These are phyloP conservation scores for Camponotus fellah DNA, from an alignment of 2,888 invertebrate species.

Conservation along the genomic window DNA sequence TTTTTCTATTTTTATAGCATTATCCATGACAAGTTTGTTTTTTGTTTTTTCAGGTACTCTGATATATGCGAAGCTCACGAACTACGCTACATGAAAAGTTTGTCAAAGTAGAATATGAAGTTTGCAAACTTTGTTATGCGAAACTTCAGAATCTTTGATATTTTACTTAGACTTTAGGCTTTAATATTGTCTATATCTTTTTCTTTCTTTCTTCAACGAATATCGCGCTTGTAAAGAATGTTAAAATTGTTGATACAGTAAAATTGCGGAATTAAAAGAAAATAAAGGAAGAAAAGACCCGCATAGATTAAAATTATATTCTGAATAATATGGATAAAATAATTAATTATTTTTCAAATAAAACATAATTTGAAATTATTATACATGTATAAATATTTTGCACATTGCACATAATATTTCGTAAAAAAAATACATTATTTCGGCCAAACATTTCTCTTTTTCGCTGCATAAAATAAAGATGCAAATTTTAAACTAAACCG, in stretches of 20 bases:
- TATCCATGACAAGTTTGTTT: slow-evolving; percentile 11
- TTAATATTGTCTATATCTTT: not conserved
- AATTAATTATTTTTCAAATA: not conserved
- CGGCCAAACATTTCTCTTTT: not conserved
- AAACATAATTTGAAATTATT: not conserved
- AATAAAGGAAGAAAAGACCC: not conserved
- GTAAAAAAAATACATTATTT: not conserved
- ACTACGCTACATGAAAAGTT: slow-evolving; percentile 14
- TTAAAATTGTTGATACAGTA: not conserved
- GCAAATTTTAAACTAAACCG: not conserved
- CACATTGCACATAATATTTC: not conserved
- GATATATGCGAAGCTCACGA: slow-evolving; percentile 1
- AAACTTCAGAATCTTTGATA: slow-evolving; percentile 33
- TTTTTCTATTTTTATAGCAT: not conserved
- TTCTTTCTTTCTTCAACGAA: not conserved
- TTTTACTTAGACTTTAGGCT: not conserved
- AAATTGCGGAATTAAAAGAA: not conserved
- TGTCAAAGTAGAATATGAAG: slow-evolving; percentile 26
- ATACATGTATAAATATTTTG: not conserved
- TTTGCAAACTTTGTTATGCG: slow-evolving; percentile 23
- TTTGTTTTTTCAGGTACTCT: not conserved
- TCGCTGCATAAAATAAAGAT: not conserved
- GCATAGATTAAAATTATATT: not conserved
- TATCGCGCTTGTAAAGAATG: not conserved
- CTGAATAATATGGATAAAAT: not conserved